Conservation (phyloP, 2,888 invertebrate genomes). For the Orthosia incerta region DNA sequence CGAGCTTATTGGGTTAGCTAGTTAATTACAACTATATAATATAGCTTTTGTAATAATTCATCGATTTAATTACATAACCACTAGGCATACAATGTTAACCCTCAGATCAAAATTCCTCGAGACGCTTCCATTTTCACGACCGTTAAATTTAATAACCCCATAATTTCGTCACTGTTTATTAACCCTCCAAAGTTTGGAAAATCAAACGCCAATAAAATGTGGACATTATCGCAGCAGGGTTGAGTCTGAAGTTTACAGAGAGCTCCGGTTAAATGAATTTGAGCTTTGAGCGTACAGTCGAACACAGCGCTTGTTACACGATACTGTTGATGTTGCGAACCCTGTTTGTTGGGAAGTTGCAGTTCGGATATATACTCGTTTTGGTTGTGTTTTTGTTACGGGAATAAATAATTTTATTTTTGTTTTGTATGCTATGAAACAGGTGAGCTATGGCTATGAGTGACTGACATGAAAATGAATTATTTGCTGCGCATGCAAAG, state of each 20-base stretch:
- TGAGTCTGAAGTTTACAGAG: slow-evolving; percentile 53
- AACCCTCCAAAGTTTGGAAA: slow-evolving; percentile 53
- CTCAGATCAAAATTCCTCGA: slow-evolving; percentile 46
- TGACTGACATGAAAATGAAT: not conserved
- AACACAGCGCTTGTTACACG: slow-evolving; percentile 35
- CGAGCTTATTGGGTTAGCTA: too few relatives aligned
- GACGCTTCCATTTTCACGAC: slow-evolving; percentile 43
- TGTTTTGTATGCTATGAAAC: not conserved
- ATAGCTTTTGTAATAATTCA: slow-evolving; percentile 18
- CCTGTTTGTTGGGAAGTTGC: slow-evolving; percentile 18
- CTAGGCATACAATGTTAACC: slow-evolving; percentile 35
- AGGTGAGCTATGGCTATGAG: not conserved
- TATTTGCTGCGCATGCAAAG: not conserved
- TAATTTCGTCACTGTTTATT: slow-evolving; percentile 59
- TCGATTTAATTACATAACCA: slow-evolving; percentile 31
- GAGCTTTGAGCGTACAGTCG: slow-evolving; percentile 55
- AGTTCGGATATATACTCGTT: not conserved
- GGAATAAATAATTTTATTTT: not conserved
- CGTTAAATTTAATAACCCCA: slow-evolving; percentile 57
- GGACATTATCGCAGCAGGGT: slow-evolving; percentile 59
- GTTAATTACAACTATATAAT: too few relatives aligned
- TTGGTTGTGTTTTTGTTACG: not conserved
- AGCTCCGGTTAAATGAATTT: slow-evolving; percentile 64
- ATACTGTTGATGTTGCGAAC: slow-evolving; percentile 50
- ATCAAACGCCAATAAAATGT: slow-evolving; percentile 60